A percentile compares a stretch with the other conserved stretches of the same genome.
Conservation (phyloP, 2,113 vertebrate species). For the Pao palembangensis region DNA sequence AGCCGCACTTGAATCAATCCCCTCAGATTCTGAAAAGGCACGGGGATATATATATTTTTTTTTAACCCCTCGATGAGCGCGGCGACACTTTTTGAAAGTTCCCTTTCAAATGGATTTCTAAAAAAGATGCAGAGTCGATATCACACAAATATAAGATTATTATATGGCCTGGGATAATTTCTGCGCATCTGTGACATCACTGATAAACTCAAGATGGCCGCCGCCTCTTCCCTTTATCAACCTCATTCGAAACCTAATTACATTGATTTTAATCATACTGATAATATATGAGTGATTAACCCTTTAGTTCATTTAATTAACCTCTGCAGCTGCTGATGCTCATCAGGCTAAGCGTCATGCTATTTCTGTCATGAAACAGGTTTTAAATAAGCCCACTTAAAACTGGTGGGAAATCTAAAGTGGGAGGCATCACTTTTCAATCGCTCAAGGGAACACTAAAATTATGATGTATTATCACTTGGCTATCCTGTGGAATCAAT, state of each 20-base stretch:
- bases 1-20: slow-evolving; percentile 37
- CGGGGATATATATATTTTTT: slow-evolving; percentile 15
- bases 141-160: slow-evolving; percentile 17
- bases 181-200: slow-evolving; percentile 34
- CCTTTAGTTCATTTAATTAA: slow-evolving; percentile 76
- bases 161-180: slow-evolving; percentile 16
- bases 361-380: slow-evolving; percentile 54
- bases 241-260: slow-evolving; percentile 70
- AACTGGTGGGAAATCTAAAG: slow-evolving; percentile 73
- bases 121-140: slow-evolving; percentile 20
- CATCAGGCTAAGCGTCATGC: slow-evolving; percentile 55
- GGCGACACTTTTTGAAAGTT: slow-evolving; percentile 17
- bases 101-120: slow-evolving; percentile 5
- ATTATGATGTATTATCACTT: slow-evolving; percentile 41
- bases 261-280: slow-evolving; percentile 75
- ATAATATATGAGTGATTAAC: slow-evolving; percentile 76
- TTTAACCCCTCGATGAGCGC: slow-evolving; percentile 25
- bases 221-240: slow-evolving; percentile 57
- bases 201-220: slow-evolving; percentile 57
- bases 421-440: slow-evolving; percentile 66
- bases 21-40: slow-evolving; percentile 10
- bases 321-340: slow-evolving; percentile 68
- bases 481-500: too few species aligned
- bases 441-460: slow-evolving; percentile 52
- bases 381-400: slow-evolving; percentile 74